phyloP scores from a whole-genome alignment of 2,113 vertebrate species.

The Callipepla californica region DNA sequence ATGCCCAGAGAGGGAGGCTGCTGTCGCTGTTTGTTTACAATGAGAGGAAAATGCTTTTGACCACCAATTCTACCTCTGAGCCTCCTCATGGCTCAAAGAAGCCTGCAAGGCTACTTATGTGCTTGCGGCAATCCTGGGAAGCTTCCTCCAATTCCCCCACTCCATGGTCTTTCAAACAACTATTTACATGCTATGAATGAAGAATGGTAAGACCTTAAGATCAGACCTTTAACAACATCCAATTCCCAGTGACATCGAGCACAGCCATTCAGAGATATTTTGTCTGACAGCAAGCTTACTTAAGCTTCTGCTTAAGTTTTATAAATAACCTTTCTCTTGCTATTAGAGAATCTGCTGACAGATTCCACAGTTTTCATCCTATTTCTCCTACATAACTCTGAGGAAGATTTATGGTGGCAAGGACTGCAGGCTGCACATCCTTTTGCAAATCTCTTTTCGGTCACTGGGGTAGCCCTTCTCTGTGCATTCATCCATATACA shows the following conservation, averaged over 20 bases:
- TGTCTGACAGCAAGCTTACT: not conserved
- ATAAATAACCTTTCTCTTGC: not conserved
- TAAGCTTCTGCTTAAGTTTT: slow-evolving; percentile 17
- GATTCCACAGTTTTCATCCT: not conserved
- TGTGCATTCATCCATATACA: not conserved
- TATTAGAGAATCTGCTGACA: not conserved
- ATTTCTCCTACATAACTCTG: not conserved
- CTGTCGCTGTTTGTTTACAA: not conserved
- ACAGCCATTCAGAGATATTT: not conserved
- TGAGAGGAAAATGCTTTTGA: not conserved
- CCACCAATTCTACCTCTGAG: rapidly evolving
- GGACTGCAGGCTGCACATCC: not conserved
- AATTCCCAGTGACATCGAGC: not conserved
- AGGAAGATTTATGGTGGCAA: slow-evolving; percentile 37
- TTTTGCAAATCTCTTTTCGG: not conserved
- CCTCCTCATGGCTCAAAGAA: rapidly evolving
- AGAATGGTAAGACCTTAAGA: rapidly evolving
- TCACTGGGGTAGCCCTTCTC: not conserved
- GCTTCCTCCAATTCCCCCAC: rapidly evolving
- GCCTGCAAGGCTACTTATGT: not conserved
- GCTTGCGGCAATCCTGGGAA: not conserved
- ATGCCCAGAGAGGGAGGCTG: not conserved
- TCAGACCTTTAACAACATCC: not conserved
- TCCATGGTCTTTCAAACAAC: not conserved
- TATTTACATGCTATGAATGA: not conserved